A percentile compares a stretch with the other conserved stretches of the same genome.
phyloP scores from a whole-genome alignment of 2,888 invertebrate genomes.

The Ornithoptera alexandrae region DNA sequence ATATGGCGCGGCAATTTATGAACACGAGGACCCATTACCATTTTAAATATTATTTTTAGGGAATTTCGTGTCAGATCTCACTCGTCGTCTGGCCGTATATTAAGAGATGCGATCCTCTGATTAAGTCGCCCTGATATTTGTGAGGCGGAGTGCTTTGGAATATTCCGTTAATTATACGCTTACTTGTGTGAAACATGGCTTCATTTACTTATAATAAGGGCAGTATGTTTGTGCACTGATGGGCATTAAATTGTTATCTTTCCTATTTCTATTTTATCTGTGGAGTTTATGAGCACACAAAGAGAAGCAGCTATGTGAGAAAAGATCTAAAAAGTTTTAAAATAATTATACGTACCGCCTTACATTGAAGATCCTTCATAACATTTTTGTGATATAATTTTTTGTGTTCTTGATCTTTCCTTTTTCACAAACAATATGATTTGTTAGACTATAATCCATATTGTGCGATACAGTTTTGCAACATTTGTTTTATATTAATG shows the following conservation, averaged over 20 bases:
- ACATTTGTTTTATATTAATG: too few species aligned
- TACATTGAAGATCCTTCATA: too few species aligned
- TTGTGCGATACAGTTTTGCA: too few species aligned
- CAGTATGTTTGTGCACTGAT: slow-evolving; percentile 15
- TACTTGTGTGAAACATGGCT: slow-evolving; percentile 45
- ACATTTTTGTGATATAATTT: too few species aligned
- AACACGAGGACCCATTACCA: slow-evolving; percentile 77
- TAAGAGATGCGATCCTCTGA: slow-evolving; percentile 78
- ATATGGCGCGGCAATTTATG: slow-evolving; percentile 80
- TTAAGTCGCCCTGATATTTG: slow-evolving; percentile 71
- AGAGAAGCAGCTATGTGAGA: background rate
- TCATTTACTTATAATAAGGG: slow-evolving; percentile 28
- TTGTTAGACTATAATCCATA: too few species aligned
- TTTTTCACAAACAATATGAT: too few species aligned
- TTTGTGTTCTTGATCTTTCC: too few species aligned
- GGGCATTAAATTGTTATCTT: slow-evolving; percentile 27
- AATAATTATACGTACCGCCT: background rate
- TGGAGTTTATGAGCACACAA: background rate
- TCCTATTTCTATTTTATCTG: slow-evolving; percentile 13
- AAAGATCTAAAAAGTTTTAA: background rate
- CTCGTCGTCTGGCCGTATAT: slow-evolving; percentile 75
- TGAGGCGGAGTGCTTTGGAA: slow-evolving; percentile 55
- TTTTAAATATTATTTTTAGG: slow-evolving; percentile 81
- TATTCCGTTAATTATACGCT: slow-evolving; percentile 71
- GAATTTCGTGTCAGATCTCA: slow-evolving; percentile 80